Evolutionary conservation across 1,140 invertebrate species (phyloP).

Genomic region (Hestina assimilis): DNA sequence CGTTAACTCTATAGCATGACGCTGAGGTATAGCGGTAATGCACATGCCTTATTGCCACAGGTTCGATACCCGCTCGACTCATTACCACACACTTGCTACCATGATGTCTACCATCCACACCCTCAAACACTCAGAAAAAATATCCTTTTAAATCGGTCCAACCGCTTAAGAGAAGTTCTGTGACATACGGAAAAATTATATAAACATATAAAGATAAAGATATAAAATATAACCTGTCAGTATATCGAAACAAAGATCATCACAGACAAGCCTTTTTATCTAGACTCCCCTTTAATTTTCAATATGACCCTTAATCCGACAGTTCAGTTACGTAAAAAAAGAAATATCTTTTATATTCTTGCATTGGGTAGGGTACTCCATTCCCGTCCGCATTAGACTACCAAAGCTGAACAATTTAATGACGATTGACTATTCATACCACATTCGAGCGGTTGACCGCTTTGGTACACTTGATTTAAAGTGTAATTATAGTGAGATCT

Average conservation of each 20-base stretch:
- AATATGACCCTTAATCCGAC: constrained; percentile 28
- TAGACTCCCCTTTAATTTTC: constrained; percentile 20
- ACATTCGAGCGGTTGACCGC: constrained; percentile 71
- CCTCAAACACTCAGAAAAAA: too few relatives aligned
- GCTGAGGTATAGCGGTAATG: too few relatives aligned
- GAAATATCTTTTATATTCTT: constrained; percentile 36
- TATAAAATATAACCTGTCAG: too few relatives aligned
- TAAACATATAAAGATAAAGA: too few relatives aligned
- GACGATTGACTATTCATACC: constrained; percentile 77
- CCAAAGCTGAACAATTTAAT: constrained; percentile 76
- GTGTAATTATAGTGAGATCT: constrained; percentile 74
- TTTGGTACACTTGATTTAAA: constrained; percentile 73
- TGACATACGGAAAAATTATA: too few relatives aligned
- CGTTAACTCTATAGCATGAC: too few relatives aligned
- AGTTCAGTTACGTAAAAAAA: constrained; percentile 30
- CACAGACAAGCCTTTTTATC: constrained; percentile 17
- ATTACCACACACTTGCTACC: too few relatives aligned
- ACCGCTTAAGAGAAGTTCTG: too few relatives aligned
- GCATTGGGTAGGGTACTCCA: constrained; percentile 31
- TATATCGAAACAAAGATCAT: constrained; percentile 8
- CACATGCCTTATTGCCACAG: too few relatives aligned
- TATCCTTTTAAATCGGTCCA: too few relatives aligned
- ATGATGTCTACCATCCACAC: too few relatives aligned
- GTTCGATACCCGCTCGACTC: too few relatives aligned
- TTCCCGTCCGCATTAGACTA: constrained; percentile 63